Conservation (phyloP, 2,888 invertebrate genomes). For the Piscicola geometra region DNA sequence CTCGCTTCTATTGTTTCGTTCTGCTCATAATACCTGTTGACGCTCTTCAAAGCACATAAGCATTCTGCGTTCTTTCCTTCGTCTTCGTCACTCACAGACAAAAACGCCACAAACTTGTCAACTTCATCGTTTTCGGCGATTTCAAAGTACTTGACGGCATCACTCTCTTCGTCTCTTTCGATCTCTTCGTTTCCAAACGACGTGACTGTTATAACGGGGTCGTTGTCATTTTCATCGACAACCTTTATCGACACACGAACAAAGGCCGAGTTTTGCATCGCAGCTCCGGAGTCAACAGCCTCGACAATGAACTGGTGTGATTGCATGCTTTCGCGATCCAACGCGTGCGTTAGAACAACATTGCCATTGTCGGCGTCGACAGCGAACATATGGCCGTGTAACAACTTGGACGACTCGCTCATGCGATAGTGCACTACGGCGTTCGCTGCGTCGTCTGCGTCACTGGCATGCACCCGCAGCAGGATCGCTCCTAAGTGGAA, state of each 20-base stretch:
- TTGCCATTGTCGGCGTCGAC: neutral
- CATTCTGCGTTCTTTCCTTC: slow-evolving; percentile 25
- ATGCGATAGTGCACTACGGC: neutral
- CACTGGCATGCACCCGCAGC: slow-evolving; percentile 26
- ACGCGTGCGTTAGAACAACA: neutral
- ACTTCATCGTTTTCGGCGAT: slow-evolving; percentile 13
- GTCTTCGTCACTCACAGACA: slow-evolving; percentile 19
- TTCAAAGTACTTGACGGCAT: neutral
- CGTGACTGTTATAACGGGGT: slow-evolving; percentile 10
- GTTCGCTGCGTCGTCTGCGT: slow-evolving; percentile 10
- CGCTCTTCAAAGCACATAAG: slow-evolving; percentile 3
- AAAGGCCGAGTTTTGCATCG: neutral
- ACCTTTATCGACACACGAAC: slow-evolving; percentile 15
- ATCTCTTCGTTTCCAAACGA: neutral
- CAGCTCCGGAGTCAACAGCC: slow-evolving; percentile 13
- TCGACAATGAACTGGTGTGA: slow-evolving; percentile 18
- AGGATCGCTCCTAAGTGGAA: slow-evolving; percentile 1
- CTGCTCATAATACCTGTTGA: neutral
- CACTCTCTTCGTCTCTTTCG: neutral
- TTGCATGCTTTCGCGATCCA: slow-evolving; percentile 12
- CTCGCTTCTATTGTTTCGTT: neutral
- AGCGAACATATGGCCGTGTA: slow-evolving; percentile 12
- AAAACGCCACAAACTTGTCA: slow-evolving; percentile 14
- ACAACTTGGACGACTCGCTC: neutral
- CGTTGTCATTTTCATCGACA: slow-evolving; percentile 28